Percentiles rank a stretch among this genome's conserved stretches.
Evolutionary conservation across 2,888 invertebrate genomes (phyloP).

Genomic region (Empis livida): DNA sequence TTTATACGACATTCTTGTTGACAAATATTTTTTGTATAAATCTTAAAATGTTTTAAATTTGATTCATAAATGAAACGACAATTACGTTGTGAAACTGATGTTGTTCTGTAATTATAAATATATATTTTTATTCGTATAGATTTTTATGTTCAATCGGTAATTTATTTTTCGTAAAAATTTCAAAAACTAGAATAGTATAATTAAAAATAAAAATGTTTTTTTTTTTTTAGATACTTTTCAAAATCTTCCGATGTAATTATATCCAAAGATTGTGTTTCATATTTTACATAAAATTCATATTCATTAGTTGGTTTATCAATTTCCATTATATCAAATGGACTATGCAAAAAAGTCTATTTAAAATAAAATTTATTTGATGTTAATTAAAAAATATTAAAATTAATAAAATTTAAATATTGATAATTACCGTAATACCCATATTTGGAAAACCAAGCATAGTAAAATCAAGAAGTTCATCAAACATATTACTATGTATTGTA

Average conservation of each 20-base stretch:
- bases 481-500: constrained; percentile 19
- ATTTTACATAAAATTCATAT: constrained; percentile 13
- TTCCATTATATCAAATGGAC: constrained; percentile 28
- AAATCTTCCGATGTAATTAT: constrained; percentile 25
- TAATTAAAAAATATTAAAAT: background rate
- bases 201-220: too few relatives aligned
- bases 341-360: constrained; percentile 27
- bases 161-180: too few relatives aligned
- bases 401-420: too few relatives aligned
- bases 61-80: constrained; percentile 31
- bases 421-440: constrained; percentile 2
- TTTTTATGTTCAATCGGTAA: too few relatives aligned
- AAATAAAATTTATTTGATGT: background rate
- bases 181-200: too few relatives aligned
- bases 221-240: constrained; percentile 18
- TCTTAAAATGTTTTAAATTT: constrained; percentile 30
- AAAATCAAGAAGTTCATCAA: constrained; percentile 23
- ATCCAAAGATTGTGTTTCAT: constrained; percentile 20
- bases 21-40: constrained; percentile 31
- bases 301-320: constrained; percentile 23
- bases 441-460: constrained; percentile 24
- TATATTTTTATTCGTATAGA: too few relatives aligned
- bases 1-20: constrained; percentile 32
- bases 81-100: constrained; percentile 25
- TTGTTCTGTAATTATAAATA: constrained; percentile 4